Conservation (phyloP, 1,140 invertebrate genomes). For the Spodoptera frugiperda region DNA sequence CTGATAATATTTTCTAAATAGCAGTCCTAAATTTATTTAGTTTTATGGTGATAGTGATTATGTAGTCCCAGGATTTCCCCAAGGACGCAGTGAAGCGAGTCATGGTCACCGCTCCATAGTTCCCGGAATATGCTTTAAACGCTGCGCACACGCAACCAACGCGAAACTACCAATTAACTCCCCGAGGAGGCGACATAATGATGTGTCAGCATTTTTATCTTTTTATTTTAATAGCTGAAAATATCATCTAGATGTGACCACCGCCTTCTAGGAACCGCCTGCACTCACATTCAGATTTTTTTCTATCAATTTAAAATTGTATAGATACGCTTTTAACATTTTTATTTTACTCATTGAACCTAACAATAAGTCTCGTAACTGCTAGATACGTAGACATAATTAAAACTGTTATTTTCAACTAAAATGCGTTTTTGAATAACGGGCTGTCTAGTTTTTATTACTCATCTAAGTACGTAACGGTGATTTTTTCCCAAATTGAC, state of each 20-base stretch:
- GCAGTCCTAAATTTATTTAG: too few relatives aligned
- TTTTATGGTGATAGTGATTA: too few relatives aligned
- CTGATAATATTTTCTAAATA: too few relatives aligned
- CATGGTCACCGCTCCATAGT: constrained; percentile 59
- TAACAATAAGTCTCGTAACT: neutral
- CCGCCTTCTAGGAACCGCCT: neutral
- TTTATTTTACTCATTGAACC: neutral
- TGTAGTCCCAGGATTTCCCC: constrained; percentile 40
- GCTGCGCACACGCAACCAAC: constrained; percentile 50
- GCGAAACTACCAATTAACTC: constrained; percentile 51
- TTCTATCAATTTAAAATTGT: neutral
- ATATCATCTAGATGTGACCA: neutral
- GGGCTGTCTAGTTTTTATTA: constrained; percentile 12
- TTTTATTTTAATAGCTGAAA: constrained; percentile 10
- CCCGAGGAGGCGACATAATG: constrained; percentile 47
- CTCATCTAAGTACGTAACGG: constrained; percentile 12
- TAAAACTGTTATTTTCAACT: constrained; percentile 22
- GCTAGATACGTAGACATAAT: neutral
- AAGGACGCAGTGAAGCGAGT: constrained; percentile 52
- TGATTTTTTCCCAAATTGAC: constrained; percentile 23
- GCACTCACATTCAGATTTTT: neutral
- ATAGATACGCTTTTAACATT: neutral
- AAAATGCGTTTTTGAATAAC: constrained; percentile 25
- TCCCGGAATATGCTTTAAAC: constrained; percentile 68
- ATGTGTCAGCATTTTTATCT: constrained; percentile 31